Base-by-base conservation (phyloP, 2,888 invertebrate genomes). In the Gerris lacustris region DNA sequence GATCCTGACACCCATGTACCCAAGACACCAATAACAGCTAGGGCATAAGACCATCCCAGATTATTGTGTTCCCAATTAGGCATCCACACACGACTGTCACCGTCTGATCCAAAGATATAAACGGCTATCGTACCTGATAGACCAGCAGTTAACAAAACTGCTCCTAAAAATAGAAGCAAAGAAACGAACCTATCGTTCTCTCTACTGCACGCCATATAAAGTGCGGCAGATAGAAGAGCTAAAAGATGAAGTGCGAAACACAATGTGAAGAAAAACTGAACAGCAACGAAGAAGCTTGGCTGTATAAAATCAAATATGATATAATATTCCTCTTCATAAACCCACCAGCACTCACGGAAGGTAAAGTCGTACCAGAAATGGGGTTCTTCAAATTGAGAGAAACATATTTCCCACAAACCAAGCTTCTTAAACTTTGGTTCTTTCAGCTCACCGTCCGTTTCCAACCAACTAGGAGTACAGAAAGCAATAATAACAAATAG, bases 31-130 rank as follows among this genome's bases (percentile, higher is more conserved):
- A 93, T 82, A 2, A 88, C 90, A 18, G 87, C 94, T 55, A 96
- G 82, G 0, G 92, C 96, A 81, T 87, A 97, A 0, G 96, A 92
- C 94, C 96, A 97, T 11, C 95, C 90, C 70, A 96, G 86, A 79
- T 94, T 91, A 81, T 97, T 97, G 79, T 95, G 91, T 77, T 96
- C 92, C 91, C 96, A 94, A 77, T 94, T 88, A 0, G 96, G 96
- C 92, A 97, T 94, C 91, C 96, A 94, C 78, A 92, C 93, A 75
- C 96, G 85, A 6, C 92, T 89, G 81, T 96, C 94, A 5, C 95
- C 96, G 79, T 90, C 86, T 0, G 90, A 89, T 62, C 96, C 96
- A 81, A 97, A 97, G 71, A 92, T 89, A 5, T 92, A 86, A 0
- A 93, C 89, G 0, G 94, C 88, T 78, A 95, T 87, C 2, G 93